phyloP scores from a whole-genome alignment of 2,797 vertebrate genomes.

The Poeciliopsis presidionis region DNA sequence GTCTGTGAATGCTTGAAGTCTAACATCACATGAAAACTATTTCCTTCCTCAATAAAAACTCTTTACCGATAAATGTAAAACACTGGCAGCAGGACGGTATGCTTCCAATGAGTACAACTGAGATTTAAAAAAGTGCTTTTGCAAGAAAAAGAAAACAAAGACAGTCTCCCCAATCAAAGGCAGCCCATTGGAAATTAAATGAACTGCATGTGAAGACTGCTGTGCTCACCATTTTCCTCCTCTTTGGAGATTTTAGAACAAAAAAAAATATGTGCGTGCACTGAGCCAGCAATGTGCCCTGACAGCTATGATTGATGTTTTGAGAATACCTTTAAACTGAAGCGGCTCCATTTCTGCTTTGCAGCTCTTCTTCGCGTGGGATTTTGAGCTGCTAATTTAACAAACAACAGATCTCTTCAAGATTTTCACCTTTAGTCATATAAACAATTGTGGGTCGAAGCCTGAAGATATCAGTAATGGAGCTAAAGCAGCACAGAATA shows the following conservation, averaged over 20 bases:
- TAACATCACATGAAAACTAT: background rate
- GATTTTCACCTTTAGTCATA: background rate
- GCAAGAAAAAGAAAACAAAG: background rate
- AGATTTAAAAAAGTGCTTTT: background rate
- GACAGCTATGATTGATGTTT: conserved; percentile 5
- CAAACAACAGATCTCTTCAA: background rate
- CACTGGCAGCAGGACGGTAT: background rate
- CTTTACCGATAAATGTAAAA: background rate
- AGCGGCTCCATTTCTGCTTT: background rate
- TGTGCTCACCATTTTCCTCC: background rate
- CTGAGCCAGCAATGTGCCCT: background rate
- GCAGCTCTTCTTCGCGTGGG: background rate
- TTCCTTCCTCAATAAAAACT: background rate
- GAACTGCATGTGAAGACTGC: background rate
- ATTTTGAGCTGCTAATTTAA: background rate
- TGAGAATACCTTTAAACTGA: background rate
- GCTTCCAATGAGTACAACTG: background rate
- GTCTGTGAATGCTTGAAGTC: background rate
- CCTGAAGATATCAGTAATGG: background rate
- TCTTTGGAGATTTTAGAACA: background rate
- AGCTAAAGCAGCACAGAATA: background rate
- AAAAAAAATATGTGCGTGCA: background rate
- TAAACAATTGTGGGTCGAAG: background rate
- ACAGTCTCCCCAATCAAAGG: background rate
- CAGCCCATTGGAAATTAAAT: background rate